Base-by-base conservation (phyloP, 2,797 vertebrate genomes). In the Carapus acus region DNA sequence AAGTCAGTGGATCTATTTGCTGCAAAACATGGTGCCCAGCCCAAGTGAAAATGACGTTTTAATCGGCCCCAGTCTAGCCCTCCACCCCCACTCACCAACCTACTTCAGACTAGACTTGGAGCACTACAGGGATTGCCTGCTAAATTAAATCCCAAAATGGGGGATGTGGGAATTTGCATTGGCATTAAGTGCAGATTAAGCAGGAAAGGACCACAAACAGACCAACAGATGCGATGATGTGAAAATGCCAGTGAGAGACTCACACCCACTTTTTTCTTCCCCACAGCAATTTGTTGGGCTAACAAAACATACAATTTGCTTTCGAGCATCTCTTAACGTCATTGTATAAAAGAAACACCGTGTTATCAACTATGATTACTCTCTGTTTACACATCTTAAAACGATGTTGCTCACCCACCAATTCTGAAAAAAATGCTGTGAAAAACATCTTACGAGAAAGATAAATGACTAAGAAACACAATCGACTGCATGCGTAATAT, bases 101-200 rank as follows among this genome's bases (percentile, higher is more conserved):
- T 13, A 66, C 31, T 58, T 65, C 39, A 49, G 40, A 27, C 57
- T 33, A 33, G 31, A 20, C 49, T 55, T 39, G 39, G n/a, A 38
- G 50, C 41, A 60, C 51, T 59, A 40, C 42, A 18, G 34, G 37
- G 47, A 77, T 58, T 70, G 46, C 50, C 33, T 64, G 18, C n/a
- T 2, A 61, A 72, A 61, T 73, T 8, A 59, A 62, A 69, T 71
- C 51, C 56, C 47, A 58, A 58, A 63, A 78, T 48, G 33, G 62
- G 50, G 39, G 64, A 73, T 47, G 27, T 42, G 21, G 58, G 48
- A 63, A 60, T 64, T 66, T 65, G 54, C 55, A 49, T 65, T 62
- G 46, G 67, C 70, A 79, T 74, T 85, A 80, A 85, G 84, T 85
- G 80, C 81, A 80, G 77, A 84, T 81, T 77, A n/a, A 71, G 65